Conservation (phyloP, 2,113 vertebrate genomes). For the Pterocles orientalis region DNA sequence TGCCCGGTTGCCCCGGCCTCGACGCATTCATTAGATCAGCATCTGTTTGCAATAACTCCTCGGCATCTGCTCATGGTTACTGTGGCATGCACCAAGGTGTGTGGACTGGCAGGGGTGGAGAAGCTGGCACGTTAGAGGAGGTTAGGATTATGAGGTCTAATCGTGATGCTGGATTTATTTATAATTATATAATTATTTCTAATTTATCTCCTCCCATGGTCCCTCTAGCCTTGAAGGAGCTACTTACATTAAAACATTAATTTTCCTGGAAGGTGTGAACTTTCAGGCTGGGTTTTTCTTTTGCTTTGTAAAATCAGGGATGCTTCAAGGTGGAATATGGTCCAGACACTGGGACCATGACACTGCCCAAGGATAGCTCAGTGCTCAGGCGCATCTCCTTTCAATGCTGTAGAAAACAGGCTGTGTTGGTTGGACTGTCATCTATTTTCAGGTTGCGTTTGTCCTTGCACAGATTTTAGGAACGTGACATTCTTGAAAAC, state of each 20-base stretch:
- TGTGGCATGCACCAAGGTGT: not conserved
- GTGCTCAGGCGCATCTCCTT: accelerated
- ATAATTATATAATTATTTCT: not conserved
- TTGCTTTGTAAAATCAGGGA: not conserved
- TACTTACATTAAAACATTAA: not conserved
- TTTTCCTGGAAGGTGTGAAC: not conserved
- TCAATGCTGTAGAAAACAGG: not conserved
- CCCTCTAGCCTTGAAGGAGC: not conserved
- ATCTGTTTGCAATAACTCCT: slow-evolving; percentile 69
- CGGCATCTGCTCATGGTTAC: slow-evolving; percentile 73
- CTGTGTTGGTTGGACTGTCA: not conserved
- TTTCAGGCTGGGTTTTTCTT: not conserved
- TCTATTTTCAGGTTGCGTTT: not conserved
- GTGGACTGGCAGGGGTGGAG: slow-evolving; percentile 12
- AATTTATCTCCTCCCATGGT: not conserved
- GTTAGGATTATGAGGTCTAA: slow-evolving; percentile 52
- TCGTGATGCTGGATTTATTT: slow-evolving; percentile 53
- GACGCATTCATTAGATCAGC: slow-evolving; percentile 59
- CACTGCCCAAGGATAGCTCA: not conserved
- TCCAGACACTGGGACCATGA: not conserved
- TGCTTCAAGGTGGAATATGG: accelerated
- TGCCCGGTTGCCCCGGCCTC: not conserved
- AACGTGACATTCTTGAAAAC: not conserved
- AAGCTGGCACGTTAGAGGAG: slow-evolving; percentile 29
- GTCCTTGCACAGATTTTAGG: not conserved